Percentiles rank a stretch among this genome's conserved stretches.
phyloP scores from a whole-genome alignment of 2,113 vertebrate species.

The Odocoileus virginianus region DNA sequence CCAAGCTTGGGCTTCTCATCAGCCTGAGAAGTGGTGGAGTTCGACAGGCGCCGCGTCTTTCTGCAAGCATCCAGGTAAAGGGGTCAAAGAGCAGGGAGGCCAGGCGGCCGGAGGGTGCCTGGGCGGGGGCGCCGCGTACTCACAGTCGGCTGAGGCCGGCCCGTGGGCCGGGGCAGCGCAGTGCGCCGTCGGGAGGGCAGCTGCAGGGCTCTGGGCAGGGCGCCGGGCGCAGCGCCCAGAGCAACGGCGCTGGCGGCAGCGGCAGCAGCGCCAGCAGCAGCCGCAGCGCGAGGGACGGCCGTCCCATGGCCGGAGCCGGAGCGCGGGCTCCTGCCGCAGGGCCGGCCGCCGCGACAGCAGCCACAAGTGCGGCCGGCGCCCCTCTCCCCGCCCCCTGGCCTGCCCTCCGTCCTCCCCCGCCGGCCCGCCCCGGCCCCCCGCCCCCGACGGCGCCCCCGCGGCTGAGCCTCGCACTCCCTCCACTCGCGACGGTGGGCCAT shows the following conservation, averaged over 20 bases:
- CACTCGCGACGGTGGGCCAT: neutral
- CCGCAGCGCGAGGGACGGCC: neutral
- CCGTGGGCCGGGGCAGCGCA: conserved; percentile 65
- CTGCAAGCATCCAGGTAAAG: neutral
- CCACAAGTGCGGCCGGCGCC: neutral
- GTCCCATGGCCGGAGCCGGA: conserved; percentile 26
- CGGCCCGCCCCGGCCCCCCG: neutral
- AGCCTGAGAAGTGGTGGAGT: neutral
- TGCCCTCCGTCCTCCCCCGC: neutral
- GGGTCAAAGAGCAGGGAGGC: neutral
- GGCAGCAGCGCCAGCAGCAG: neutral
- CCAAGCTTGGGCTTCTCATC: neutral
- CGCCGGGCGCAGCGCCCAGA: neutral
- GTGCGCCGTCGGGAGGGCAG: conserved; percentile 62
- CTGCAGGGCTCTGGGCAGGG: conserved; percentile 68
- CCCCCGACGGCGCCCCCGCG: fast-evolving
- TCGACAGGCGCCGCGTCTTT: neutral
- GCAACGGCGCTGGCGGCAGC: neutral
- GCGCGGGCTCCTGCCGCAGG: neutral
- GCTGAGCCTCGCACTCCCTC: neutral
- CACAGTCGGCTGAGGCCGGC: conserved; percentile 58
- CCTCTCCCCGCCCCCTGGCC: conserved; percentile 32
- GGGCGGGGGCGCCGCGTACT: conserved; percentile 7
- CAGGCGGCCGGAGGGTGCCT: neutral
- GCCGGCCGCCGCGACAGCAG: neutral